phyloP scores from a whole-genome alignment of 2,113 vertebrate genomes.

The Notarius lentiginosus region DNA sequence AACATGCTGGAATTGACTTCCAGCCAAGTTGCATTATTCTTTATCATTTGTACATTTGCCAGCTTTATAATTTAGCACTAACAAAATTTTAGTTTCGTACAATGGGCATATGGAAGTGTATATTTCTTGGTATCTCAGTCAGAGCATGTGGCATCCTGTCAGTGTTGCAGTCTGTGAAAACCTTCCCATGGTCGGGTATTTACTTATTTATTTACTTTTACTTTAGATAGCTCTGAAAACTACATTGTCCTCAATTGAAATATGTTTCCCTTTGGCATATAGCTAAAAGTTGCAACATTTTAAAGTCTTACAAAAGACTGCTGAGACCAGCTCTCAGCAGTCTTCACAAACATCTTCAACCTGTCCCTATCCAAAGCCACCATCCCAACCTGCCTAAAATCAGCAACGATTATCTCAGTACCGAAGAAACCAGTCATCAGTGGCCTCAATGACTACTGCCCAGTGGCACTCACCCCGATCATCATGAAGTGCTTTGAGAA shows the following conservation, averaged over 20 bases:
- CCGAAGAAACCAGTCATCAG: too few species aligned
- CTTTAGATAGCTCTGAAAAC: not conserved
- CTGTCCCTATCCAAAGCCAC: too few species aligned
- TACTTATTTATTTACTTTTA: not conserved
- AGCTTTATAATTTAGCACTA: not conserved
- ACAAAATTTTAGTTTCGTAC: not conserved
- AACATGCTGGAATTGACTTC: not conserved
- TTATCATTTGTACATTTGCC: not conserved
- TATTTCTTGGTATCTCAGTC: not conserved
- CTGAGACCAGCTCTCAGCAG: too few species aligned
- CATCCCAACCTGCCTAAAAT: too few species aligned
- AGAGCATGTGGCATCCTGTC: not conserved
- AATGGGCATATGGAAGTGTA: not conserved
- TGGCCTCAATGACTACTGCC: too few species aligned
- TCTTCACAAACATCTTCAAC: too few species aligned
- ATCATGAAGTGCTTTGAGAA: too few species aligned
- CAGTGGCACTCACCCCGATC: too few species aligned
- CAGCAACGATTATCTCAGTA: too few species aligned
- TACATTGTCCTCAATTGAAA: not conserved
- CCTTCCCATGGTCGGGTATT: not conserved
- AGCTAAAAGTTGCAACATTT: not conserved
- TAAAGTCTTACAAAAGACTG: not conserved
- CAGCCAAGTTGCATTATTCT: constrained; percentile 8
- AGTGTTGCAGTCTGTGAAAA: not conserved
- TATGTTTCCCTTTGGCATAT: not conserved